Base-by-base conservation (phyloP, 2,113 vertebrate species). In the Fukomys damarensis region DNA sequence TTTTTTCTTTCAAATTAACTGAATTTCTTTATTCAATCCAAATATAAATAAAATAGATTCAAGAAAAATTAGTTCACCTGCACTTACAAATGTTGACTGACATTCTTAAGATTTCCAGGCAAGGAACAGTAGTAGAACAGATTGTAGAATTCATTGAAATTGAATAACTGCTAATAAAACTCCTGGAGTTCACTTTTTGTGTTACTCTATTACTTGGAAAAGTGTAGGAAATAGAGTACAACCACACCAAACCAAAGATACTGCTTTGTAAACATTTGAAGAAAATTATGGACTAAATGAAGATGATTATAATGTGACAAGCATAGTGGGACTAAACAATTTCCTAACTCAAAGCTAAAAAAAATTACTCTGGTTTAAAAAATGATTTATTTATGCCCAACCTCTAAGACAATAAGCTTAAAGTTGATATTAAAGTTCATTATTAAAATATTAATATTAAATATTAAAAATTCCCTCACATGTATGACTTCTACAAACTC, bases 401-500 rank as follows among this genome's bases (percentile, higher is more conserved):
- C 11, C 9, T 41, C 14, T 61, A 85, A 61, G 38, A 16, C 26
- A 82, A 65, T 72, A 49, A 52, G 19, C 46, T 66, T 17, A 70
- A 38, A 56, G 43, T 89, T 82, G 61, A 89, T 24, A 70, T 38
- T 66, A 92, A 81, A n/a, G n/a, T n/a, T n/a, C n/a, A n/a, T n/a
- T n/a, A n/a, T n/a, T n/a, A n/a, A n/a, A n/a, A n/a, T n/a, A n/a
- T 89, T 82, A 56, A 89, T 24, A 70, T 38, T 66, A 92, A 81
- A 89, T 24, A 70, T 38, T 66, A 92, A 81, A 81, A 66, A 61
- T 88, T 87, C 5, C 56, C 4, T 83, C 86, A 74, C 35, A n/a
- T 4, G 0, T n/a, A 85, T 30, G 19, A 58, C 7, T 43, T 38
- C 8, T 63, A 4, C 6, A 43, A 43, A 41, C 0, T 1, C 17